Conservation (phyloP, 2,888 invertebrate species). For the Standfussiana lucernea region DNA sequence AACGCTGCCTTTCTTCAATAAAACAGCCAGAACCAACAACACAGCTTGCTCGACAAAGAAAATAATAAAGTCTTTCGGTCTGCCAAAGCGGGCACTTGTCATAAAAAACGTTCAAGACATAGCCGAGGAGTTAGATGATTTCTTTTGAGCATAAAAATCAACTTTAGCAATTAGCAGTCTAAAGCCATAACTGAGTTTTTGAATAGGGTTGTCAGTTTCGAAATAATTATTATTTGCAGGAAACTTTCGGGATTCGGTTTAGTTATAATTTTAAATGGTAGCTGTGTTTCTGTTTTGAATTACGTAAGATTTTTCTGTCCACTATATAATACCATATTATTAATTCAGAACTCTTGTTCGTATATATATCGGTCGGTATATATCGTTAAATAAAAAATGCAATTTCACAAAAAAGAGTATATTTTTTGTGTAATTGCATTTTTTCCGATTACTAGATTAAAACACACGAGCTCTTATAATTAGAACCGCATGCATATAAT, state of each 20-base stretch:
- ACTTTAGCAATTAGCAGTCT: conserved; percentile 69
- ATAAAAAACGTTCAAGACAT: conserved; percentile 40
- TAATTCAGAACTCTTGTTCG: background rate
- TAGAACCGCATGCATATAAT: background rate
- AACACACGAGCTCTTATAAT: background rate
- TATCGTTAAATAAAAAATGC: too few species aligned
- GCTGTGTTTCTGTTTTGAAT: background rate
- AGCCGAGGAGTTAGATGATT: conserved; percentile 52
- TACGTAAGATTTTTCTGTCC: background rate
- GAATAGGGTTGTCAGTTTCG: conserved; percentile 55
- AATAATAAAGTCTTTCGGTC: conserved; percentile 40
- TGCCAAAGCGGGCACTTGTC: conserved; percentile 41
- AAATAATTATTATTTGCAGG: conserved; percentile 27
- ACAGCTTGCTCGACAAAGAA: conserved; percentile 27
- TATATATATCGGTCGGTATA: too few species aligned
- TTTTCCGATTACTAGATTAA: background rate
- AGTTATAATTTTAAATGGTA: conserved; percentile 3
- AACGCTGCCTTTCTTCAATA: background rate
- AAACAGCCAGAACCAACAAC: background rate
- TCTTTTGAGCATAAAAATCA: conserved; percentile 67
- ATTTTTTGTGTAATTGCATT: too few species aligned
- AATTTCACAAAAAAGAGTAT: too few species aligned
- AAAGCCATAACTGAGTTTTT: conserved; percentile 57
- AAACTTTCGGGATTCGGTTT: background rate
- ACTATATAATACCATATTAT: background rate